phyloP scores from a whole-genome alignment of 1,140 invertebrate genomes.

The Yoshiicerus persimilis region DNA sequence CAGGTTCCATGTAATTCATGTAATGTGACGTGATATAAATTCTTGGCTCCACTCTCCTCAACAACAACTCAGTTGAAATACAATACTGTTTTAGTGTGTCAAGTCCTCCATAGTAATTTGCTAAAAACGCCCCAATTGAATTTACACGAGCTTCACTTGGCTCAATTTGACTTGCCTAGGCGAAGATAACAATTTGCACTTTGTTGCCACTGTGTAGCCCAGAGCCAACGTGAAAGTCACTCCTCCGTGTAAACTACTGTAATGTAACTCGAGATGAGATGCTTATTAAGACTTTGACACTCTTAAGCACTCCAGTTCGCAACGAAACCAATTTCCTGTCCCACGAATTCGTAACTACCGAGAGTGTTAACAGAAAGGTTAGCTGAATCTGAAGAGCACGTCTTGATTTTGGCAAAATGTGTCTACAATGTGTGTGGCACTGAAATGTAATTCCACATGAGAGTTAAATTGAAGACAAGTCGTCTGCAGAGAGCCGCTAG shows the following conservation, averaged over 20 bases:
- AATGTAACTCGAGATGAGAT: background rate
- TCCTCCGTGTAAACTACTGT: background rate
- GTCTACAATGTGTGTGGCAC: background rate
- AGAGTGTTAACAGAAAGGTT: background rate
- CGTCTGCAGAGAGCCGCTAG: conserved; percentile 20
- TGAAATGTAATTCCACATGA: background rate
- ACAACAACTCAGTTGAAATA: background rate
- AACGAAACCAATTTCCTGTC: background rate
- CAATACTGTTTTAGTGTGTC: background rate
- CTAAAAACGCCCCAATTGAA: conserved; percentile 1
- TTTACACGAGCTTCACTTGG: background rate
- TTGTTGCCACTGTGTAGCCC: background rate
- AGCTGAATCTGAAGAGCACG: background rate
- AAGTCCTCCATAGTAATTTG: background rate
- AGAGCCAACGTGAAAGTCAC: background rate
- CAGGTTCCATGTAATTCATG: background rate
- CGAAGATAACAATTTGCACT: background rate
- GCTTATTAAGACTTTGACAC: background rate
- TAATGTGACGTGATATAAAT: background rate
- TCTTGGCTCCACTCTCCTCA: background rate
- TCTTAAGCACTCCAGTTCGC: background rate
- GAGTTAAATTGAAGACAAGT: background rate
- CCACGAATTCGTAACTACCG: background rate
- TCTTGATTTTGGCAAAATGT: conserved; percentile 13
- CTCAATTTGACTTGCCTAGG: background rate